Base-by-base conservation (phyloP, 2,797 vertebrate genomes). In the Alauda arvensis region DNA sequence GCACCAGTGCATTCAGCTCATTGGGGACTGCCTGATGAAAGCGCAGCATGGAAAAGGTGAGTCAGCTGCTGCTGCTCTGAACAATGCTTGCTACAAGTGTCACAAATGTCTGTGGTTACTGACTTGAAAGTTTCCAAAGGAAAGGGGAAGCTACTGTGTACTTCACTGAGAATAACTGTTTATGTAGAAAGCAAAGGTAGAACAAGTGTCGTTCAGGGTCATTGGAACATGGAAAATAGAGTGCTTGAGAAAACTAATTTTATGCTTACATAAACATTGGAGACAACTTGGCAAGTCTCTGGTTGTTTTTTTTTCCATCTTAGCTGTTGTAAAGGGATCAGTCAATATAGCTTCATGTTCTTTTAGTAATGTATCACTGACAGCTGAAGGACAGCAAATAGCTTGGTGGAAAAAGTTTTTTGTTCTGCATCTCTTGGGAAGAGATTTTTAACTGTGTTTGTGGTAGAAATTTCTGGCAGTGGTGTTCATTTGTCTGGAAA, bases 1-100 rank as follows among this genome's bases (percentile, higher is more conserved):
- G 91, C 97, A 97, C 5, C 97, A 96, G 91, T 99, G 98, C 95
- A 98, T 98, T 21, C 97, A 98, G 85, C 98, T 99, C 80, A 98
- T 99, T 3, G 99, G 98, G 6, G 98, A 98, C 79, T 99, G 98
- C 91, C 92, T 99, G 94, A 97, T 99, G 92, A 99, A 98, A 95
- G 98, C 98, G 1, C 99, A 99, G 92, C 98, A 98, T 1, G 98
- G 98, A 62, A 99, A 98, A 98, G 98, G 99, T 98, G 87, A 92
- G 65, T 76, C 83, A 61, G 61, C 83, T 42, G 34, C 69, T 93
- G 18, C 55, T 80, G 40, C 63, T 10, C 60, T 17, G 7, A 77
- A 83, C 45, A 89, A 37, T 63, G 53, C 56, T 31, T 51, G 52
- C 74, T 40, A 7, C 77, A 52, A 71, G 84, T 29, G 53, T 80